Conservation (phyloP, 2,888 invertebrate species). For the Synanthedon tipuliformis region DNA sequence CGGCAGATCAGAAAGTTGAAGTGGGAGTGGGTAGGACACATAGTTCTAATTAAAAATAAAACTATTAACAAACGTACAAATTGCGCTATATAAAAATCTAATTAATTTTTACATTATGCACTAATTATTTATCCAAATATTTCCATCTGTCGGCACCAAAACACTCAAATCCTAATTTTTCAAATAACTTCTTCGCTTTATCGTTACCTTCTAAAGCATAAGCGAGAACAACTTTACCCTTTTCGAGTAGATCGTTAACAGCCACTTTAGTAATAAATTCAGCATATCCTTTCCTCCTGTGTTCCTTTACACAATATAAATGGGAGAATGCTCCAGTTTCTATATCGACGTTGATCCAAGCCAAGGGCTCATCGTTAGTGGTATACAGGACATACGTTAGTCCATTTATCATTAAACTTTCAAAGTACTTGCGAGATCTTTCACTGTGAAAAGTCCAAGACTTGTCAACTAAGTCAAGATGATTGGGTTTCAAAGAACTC, state of each 20-base stretch:
- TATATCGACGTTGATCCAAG: constrained; percentile 5
- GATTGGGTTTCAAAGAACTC: constrained; percentile 11
- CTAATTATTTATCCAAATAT: neutral
- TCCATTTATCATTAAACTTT: constrained; percentile 11
- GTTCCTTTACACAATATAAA: constrained; percentile 6
- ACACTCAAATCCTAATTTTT: neutral
- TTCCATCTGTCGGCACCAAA: neutral
- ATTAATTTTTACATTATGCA: neutral
- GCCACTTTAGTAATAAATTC: constrained; percentile 6
- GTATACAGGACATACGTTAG: constrained; percentile 18
- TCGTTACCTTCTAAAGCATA: constrained; percentile 8
- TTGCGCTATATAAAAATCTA: no score
- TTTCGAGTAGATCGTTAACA: constrained; percentile 13
- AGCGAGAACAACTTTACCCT: constrained; percentile 14
- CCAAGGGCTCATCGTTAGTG: constrained; percentile 9
- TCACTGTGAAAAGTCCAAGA: constrained; percentile 16
- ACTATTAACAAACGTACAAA: no score
- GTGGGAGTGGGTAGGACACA: no score
- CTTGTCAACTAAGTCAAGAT: constrained; percentile 13
- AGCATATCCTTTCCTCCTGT: constrained; percentile 8
- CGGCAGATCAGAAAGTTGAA: no score
- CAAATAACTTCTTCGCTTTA: neutral
- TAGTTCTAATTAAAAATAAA: no score
- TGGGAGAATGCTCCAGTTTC: constrained; percentile 7
- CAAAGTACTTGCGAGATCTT: constrained; percentile 11